Conservation (phyloP, 1,140 invertebrate genomes). For the Sminthurinus signatus region DNA sequence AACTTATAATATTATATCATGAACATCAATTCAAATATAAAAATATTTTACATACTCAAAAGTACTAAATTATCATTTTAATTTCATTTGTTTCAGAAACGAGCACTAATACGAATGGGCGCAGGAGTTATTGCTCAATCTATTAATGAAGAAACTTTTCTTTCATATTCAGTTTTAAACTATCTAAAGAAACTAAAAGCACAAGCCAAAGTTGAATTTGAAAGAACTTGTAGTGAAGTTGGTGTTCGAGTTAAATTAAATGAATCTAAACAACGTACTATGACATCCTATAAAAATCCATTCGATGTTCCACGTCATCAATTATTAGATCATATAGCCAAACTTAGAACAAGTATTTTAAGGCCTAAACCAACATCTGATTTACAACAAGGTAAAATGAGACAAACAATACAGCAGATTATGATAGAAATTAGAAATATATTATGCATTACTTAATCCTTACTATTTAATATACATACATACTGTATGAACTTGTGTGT, state of each 20-base stretch:
- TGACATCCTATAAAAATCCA: conserved; percentile 84
- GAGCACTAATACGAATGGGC: conserved; percentile 86
- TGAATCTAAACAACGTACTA: conserved; percentile 46
- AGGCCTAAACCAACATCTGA: conserved; percentile 51
- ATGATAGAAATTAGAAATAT: background rate
- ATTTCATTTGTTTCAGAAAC: too few relatives aligned
- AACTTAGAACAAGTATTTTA: conserved; percentile 90
- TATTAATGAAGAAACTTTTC: conserved; percentile 87
- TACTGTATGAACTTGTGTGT: too few relatives aligned
- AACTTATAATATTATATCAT: too few relatives aligned
- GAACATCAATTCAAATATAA: too few relatives aligned
- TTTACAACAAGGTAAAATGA: conserved; percentile 32
- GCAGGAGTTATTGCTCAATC: conserved; percentile 67
- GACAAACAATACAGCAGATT: background rate
- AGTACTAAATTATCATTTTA: too few relatives aligned
- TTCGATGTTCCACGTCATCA: conserved; percentile 87
- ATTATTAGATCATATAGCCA: conserved; percentile 82
- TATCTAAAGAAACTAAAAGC: conserved; percentile 94
- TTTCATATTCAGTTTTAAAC: conserved; percentile 88
- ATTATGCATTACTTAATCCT: background rate
- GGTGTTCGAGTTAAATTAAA: conserved; percentile 47
- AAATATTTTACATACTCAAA: too few relatives aligned
- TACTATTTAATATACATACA: too few relatives aligned
- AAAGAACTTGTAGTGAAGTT: conserved; percentile 73
- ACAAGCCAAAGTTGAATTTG: conserved; percentile 90